Evolutionary conservation across 64 coral and sea anemone species (phyloP), one percentile per base, ranked within the genome.

Genomic region (Dendronephthya gigantea): DNA sequence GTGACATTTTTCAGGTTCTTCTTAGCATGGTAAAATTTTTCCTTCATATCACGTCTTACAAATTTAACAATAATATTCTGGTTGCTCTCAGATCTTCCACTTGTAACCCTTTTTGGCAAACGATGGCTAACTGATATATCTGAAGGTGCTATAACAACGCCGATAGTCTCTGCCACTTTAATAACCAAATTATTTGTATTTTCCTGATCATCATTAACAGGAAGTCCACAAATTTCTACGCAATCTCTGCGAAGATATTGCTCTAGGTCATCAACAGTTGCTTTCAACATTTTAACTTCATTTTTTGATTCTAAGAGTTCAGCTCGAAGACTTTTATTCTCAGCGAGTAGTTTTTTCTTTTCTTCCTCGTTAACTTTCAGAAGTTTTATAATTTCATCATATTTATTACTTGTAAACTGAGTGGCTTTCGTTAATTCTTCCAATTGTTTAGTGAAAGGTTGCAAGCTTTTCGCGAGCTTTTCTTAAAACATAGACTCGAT

Each of bases 81-180:
- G 13, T 22, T 52, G 23, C 23, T 22, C 13, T 52, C 68, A 35
- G 13, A 19, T 25, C 32, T 9, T 12, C 30, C 19, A 35, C 30
- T 25, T 27, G n/a, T 16, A 19, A 16, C 25, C 11, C 10, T 16
- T 25, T 74, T 74, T 35, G 68, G 68, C n/a, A 74, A 35, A 35
- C 68, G 68, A 25, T 74, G 68, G 32, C 68, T 74, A 11, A 86
- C 84, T 39, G 84, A 86, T 86, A 86, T 68, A 23, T 86, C 84
- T 40, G 65, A 30, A 15, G 65, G 52, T 19, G 30, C 23, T 34
- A 86, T 86, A 34, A 68, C 84, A 9, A 86, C 68, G 35, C 36
- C 82, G 23, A 83, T 29, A 11, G 41, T 17, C 17, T 83, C 41
- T 15, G 16, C 22, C 16, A 86, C 47, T 22, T 86, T 40, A 13